Conservation (phyloP, 2,113 vertebrate species). For the Kryptolebias marmoratus region DNA sequence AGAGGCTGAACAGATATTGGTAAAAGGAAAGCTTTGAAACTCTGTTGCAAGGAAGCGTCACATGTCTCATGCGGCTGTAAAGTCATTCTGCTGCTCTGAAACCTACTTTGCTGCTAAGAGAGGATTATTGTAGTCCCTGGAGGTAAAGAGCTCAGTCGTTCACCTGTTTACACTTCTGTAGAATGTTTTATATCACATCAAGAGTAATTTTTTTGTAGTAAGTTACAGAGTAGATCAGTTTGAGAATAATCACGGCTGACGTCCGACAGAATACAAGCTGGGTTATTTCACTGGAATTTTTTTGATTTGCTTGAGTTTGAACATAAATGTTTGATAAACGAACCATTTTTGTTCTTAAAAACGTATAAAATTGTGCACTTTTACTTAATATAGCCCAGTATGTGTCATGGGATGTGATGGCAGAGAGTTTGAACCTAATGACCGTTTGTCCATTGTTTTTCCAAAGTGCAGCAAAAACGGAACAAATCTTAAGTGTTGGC, state of each 20-base stretch:
- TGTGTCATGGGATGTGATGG: conserved; percentile 9
- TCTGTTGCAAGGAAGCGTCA: conserved; percentile 24
- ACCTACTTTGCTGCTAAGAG: conserved; percentile 7
- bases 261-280: conserved; percentile 17
- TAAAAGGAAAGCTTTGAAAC: conserved; percentile 34
- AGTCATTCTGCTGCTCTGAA: conserved; percentile 41
- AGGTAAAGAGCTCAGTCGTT: conserved; percentile 15
- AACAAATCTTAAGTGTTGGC: neutral
- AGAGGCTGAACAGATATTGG: conserved; percentile 8
- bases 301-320: conserved; percentile 36
- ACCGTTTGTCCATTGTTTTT: neutral
- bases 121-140: conserved; percentile 10
- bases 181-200: conserved; percentile 9
- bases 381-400: too few relatives aligned
- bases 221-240: conserved; percentile 4
- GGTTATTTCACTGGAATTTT: neutral
- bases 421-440: conserved; percentile 26
- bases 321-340: conserved; percentile 1
- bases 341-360: too few relatives aligned
- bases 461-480: neutral
- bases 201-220: neutral
- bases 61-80: conserved; percentile 46
- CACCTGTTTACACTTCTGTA: neutral
- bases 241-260: conserved; percentile 28
- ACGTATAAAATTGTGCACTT: conserved; percentile 6